Conservation (phyloP, 2,888 invertebrate species). For the Cataglyphis rosenhaueri region DNA sequence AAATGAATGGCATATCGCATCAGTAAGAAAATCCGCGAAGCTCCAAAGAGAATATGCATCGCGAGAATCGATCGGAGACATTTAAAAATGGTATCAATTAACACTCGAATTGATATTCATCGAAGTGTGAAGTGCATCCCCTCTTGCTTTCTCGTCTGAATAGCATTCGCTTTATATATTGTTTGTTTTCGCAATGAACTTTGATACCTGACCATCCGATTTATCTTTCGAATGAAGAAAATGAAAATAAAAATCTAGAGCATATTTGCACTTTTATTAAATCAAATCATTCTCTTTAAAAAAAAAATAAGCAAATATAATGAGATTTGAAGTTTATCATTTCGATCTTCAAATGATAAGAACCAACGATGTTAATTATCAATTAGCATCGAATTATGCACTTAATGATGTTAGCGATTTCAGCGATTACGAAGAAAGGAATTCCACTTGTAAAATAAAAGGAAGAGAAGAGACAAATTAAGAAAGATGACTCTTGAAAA, state of each 20-base stretch:
- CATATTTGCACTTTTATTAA: not conserved
- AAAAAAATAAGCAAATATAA: not conserved
- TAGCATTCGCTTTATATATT: not conserved
- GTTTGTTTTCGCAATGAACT: not conserved
- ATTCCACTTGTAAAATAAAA: too few species aligned
- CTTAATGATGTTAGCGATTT: not conserved
- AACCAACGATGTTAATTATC: not conserved
- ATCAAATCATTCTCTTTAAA: not conserved
- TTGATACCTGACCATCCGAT: not conserved
- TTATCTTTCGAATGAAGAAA: slow-evolving; percentile 19
- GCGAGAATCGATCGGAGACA: not conserved
- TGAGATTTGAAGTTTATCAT: not conserved
- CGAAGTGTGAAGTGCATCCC: slow-evolving; percentile 13
- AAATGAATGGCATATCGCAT: not conserved
- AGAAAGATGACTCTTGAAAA: not conserved
- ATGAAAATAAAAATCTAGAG: not conserved
- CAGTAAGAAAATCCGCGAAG: not conserved
- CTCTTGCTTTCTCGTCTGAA: slow-evolving; percentile 1
- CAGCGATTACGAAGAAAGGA: not conserved
- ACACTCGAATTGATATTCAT: slow-evolving; percentile 10
- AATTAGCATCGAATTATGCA: not conserved
- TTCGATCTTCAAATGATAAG: not conserved
- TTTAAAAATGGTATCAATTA: slow-evolving; percentile 40
- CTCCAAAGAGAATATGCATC: not conserved
- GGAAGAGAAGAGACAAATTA: not conserved